These are phyloP conservation scores for Cotesia vestalis DNA, from an alignment of 1,140 invertebrate genomes.

Conservation along the genomic window DNA sequence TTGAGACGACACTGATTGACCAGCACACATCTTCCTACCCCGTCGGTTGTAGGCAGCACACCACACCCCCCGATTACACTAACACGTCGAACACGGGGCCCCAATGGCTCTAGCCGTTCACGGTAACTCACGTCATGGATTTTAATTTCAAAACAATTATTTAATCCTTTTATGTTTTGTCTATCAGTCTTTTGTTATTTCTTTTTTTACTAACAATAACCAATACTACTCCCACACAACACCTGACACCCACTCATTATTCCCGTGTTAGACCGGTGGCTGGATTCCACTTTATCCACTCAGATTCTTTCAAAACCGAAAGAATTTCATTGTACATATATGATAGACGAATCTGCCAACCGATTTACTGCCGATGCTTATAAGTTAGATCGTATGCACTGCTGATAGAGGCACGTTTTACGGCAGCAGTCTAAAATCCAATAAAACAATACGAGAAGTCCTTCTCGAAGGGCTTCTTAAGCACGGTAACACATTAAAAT, in stretches of 20 bases:
- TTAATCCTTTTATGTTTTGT: too few species aligned
- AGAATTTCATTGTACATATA: not conserved
- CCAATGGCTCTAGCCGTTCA: slow-evolving; percentile 65
- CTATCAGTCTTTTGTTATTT: too few species aligned
- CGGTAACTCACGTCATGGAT: slow-evolving; percentile 67
- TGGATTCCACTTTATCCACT: not conserved
- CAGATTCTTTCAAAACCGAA: not conserved
- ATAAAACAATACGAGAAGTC: slow-evolving; percentile 2
- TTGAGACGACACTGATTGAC: slow-evolving; percentile 65
- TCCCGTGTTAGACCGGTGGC: slow-evolving; percentile 1
- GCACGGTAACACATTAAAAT: slow-evolving; percentile 57
- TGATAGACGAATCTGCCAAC: slow-evolving; percentile 6
- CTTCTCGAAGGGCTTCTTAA: slow-evolving; percentile 46
- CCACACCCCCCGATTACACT: slow-evolving; percentile 65
- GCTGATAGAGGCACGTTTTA: slow-evolving; percentile 52
- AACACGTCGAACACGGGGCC: slow-evolving; percentile 64
- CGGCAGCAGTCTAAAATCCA: slow-evolving; percentile 1
- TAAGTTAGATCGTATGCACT: slow-evolving; percentile 47
- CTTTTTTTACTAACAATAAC: too few species aligned
- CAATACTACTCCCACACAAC: not conserved
- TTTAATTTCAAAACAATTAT: slow-evolving; percentile 49
- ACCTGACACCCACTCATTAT: too few species aligned
- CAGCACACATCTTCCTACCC: slow-evolving; percentile 64
- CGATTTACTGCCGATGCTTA: slow-evolving; percentile 11
- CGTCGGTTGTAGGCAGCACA: slow-evolving; percentile 65